Evolutionary conservation across 2,797 vertebrate species (phyloP), one percentile per base, ranked within the genome.

Genomic region (Periophthalmus magnuspinnatus): DNA sequence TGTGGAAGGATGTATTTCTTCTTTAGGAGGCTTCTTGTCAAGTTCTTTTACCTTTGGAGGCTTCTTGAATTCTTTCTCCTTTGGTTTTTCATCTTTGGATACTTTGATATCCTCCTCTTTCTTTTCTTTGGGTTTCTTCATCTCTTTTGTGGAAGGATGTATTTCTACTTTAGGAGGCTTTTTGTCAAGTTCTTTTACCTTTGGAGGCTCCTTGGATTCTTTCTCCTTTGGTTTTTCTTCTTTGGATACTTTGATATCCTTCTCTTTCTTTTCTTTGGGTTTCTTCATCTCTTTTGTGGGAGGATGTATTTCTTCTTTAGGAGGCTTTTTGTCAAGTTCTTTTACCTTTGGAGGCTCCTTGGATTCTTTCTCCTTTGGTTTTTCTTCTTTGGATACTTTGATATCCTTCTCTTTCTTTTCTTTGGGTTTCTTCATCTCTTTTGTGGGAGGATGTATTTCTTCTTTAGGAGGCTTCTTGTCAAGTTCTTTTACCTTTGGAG

Each of bases 161-260:
- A n/a, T 8, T 32, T 65, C 21, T 28, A 6, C 22, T 67, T 33
- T 38, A 36, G 55, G 1, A 5, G 60, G 48, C 28, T 54, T 71
- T 60, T 5, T 21, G 5, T n/a, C n/a, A 33, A n/a, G 41, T 48
- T 69, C 41, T 8, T 38, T 52, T 48, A 66, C 41, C 8, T n/a
- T 72, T 2, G 45, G 3, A n/a, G 16, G 58, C 48, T 54, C 36
- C 34, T 61, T 69, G 38, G 10, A 6, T 19, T 67, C 67, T 54
- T 58, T 64, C n/a, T 69, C 50, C 64, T 60, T 73, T 85, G 78
- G 90, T 64, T 92, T 91, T 9, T 47, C 54, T 81, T 90, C 92
- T 61, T 52, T 0, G 0, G 5, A 21, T 67, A 66, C 38, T 69
- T 55, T 21, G n/a, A n/a, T n/a, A n/a, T n/a, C n/a, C n/a, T 52